Evolutionary conservation across 2,888 invertebrate genomes (phyloP), one percentile per base, ranked within the genome.

Genomic region (Drosophila cognata): DNA sequence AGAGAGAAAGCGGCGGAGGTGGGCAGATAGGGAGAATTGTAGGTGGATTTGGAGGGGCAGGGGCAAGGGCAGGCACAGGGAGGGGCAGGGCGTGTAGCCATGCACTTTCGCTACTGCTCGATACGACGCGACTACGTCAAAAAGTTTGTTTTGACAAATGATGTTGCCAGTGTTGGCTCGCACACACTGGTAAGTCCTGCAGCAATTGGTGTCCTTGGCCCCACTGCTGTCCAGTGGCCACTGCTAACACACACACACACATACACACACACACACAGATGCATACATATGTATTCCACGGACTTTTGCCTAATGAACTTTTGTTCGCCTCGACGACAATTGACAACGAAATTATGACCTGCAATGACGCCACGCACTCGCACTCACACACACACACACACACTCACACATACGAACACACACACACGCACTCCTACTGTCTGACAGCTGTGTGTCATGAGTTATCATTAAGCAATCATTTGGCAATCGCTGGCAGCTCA

Each of bases 101-200:
- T 87, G 84, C 89, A 89, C 84, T 85, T 84, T 84, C 82, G 84
- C 84, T 88, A 82, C 81, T 25, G 50, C 50, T 50, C 41, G 21
- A 78, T 78, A n/a, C 56, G 79, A 55, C 81, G 77, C 83, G 78
- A 81, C 81, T 59, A 81, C 71, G 89, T 85, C 84, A 81, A 84
- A 84, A 87, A 85, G 89, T 85, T 88, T 86, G 79, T 89, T 88
- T 84, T 85, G 84, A 85, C 89, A 85, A 85, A 89, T 84, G 87
- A 89, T 89, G 84, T 81, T 79, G 89, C 77, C 35, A 55, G 28
- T 41, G 35, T 56, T 21, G 21, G 25, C 61, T 58, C 33, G 16
- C 21, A 46, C 46, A 46, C 46, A 16, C 25, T 25, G 46, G 0
- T 8, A 25, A 4, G 25, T 25, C 46, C 67, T 71, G 70, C 66